Conservation (phyloP, 2,888 invertebrate species). For the Nineta flava region DNA sequence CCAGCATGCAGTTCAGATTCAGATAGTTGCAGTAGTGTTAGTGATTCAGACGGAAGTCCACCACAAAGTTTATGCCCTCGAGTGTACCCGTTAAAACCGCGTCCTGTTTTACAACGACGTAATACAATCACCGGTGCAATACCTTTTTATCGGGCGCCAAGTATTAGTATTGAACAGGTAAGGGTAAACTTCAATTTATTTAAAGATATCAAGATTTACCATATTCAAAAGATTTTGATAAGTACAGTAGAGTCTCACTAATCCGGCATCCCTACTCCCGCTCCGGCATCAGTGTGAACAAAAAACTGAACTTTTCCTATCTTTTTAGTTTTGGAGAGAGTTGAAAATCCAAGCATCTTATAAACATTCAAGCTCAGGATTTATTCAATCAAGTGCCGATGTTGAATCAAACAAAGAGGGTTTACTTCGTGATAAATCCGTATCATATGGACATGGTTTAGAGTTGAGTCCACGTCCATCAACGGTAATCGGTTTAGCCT, state of each 20-base stretch:
- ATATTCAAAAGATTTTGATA: slow-evolving; percentile 6
- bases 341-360: slow-evolving; percentile 39
- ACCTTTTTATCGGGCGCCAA: slow-evolving; percentile 44
- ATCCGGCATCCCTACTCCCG: too few species aligned
- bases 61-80: slow-evolving; percentile 33
- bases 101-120: slow-evolving; percentile 58
- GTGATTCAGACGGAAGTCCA: slow-evolving; percentile 37
- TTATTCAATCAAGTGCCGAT: slow-evolving; percentile 11
- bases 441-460: slow-evolving; percentile 59
- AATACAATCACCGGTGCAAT: slow-evolving; percentile 79
- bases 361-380: slow-evolving; percentile 24
- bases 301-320: neutral
- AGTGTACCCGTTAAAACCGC: slow-evolving; percentile 60
- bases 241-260: too few species aligned
- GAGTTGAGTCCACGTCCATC: slow-evolving; percentile 52
- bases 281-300: too few species aligned
- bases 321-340: slow-evolving; percentile 53
- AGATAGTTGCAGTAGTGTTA: slow-evolving; percentile 37
- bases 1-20: slow-evolving; percentile 14
- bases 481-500: slow-evolving; percentile 23
- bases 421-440: slow-evolving; percentile 57
- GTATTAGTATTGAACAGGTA: slow-evolving; percentile 52
- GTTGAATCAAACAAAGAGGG: slow-evolving; percentile 29
- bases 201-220: slow-evolving; percentile 12
- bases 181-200: slow-evolving; percentile 8